Base-by-base conservation (phyloP, 1,140 invertebrate species). In the Copidosoma floridanum region DNA sequence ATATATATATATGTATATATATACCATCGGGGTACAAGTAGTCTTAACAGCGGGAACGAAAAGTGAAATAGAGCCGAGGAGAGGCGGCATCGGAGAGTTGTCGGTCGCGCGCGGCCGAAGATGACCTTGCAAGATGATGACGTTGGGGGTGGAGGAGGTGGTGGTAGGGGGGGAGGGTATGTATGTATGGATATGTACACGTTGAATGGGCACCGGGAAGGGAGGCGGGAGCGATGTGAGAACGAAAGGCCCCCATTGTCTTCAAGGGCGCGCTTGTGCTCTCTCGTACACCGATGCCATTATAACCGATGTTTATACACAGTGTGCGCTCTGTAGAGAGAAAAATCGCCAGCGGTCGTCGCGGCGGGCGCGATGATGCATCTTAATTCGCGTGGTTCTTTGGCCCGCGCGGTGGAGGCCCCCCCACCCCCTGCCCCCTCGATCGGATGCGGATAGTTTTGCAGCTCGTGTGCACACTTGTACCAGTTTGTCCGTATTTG, bases 81-180 rank as follows among this genome's bases (percentile, higher is more conserved):
- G n/a, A n/a, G n/a, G n/a, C n/a, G n/a, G n/a, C n/a, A n/a, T n/a
- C n/a, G n/a, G n/a, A n/a, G n/a, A n/a, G n/a, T n/a, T 44, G 41
- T 56, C 48, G 57, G 65, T 73, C 64, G 43, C 29, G 65, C 52
- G 57, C 56, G 23, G 24, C 54, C 63, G 53, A 64, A 71, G 74
- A 77, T 77, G 74, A 70, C 76, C 75, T 78, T 77, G 74, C 61
- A 57, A 77, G 72, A 75, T 77, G 38, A 26, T 35, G 50, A 40
- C 18, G 41, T 23, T 21, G 38, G 41, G 51, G 48, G 35, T 32
- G 54, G 32, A 40, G 60, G n/a, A n/a, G n/a, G n/a, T n/a, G n/a
- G n/a, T n/a, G n/a, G n/a, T n/a, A n/a, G n/a, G n/a, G n/a, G n/a
- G n/a, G n/a, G n/a, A n/a, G n/a, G n/a, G n/a, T n/a, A n/a, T n/a